Percentiles rank a stretch among this genome's conserved stretches.
Conservation (phyloP, 2,113 vertebrate genomes). For the Dromaius novaehollandiae region DNA sequence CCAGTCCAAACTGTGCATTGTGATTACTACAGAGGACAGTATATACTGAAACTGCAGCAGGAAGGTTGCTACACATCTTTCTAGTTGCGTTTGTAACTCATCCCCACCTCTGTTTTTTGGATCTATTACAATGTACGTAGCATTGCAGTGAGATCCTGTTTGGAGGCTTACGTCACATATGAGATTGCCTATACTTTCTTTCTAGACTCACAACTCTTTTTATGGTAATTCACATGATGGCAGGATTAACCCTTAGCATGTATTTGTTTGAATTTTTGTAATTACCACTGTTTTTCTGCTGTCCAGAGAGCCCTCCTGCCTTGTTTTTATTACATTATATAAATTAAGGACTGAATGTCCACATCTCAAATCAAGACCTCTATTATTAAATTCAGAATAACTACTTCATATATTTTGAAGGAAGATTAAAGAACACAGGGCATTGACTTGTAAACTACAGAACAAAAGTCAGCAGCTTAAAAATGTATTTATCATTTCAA, state of each 20-base stretch:
- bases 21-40: not conserved
- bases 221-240: not conserved
- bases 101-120: not conserved
- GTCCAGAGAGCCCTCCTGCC: not conserved
- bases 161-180: not conserved
- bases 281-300: not conserved
- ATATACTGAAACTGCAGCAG: not conserved
- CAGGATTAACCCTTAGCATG: not conserved
- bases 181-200: not conserved
- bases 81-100: not conserved
- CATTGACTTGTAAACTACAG: not conserved
- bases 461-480: not conserved
- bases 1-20: not conserved
- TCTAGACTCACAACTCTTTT: not conserved
- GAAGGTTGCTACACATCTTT: not conserved
- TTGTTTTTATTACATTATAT: not conserved
- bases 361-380: not conserved
- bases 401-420: not conserved
- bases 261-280: not conserved
- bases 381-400: not conserved
- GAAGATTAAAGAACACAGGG: not conserved
- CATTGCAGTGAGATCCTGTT: not conserved
- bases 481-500: not conserved
- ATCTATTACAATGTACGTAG: rapidly evolving
- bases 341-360: not conserved